Conservation (phyloP, 2,113 vertebrate genomes). For the Cricetomys ansorgei region DNA sequence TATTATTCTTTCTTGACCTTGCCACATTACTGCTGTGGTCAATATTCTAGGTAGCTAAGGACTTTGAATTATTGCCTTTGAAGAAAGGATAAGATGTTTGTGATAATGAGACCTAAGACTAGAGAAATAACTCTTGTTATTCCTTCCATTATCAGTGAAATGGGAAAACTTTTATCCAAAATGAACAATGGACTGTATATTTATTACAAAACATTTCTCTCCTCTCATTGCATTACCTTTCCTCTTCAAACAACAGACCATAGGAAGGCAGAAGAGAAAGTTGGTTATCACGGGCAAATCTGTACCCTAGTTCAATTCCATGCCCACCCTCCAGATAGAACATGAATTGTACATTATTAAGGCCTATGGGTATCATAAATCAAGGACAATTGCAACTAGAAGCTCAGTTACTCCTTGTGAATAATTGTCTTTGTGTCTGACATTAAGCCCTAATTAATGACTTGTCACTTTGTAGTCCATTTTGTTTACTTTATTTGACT, state of each 20-base stretch:
- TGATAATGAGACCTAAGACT: not conserved
- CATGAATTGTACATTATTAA: conserved; percentile 8
- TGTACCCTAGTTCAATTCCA: conserved; percentile 24
- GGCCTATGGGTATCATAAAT: conserved; percentile 57
- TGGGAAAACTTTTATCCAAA: conserved; percentile 72
- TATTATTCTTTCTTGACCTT: not conserved
- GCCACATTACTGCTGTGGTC: not conserved
- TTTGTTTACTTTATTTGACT: conserved; percentile 59
- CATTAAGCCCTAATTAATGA: conserved; percentile 60
- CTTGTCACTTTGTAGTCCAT: conserved; percentile 1
- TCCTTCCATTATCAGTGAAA: conserved; percentile 58
- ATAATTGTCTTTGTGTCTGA: conserved; percentile 23
- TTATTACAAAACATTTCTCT: conserved; percentile 60
- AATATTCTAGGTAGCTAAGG: not conserved
- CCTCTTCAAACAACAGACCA: conserved; percentile 65
- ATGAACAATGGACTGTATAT: conserved; percentile 64
- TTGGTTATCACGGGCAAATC: conserved; percentile 29
- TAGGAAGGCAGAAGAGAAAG: not conserved
- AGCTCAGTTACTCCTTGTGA: conserved; percentile 29
- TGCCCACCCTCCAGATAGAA: conserved; percentile 26
- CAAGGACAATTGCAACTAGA: conserved; percentile 66
- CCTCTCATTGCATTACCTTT: conserved; percentile 67
- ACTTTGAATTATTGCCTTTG: conserved; percentile 4
- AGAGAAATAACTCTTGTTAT: conserved; percentile 19
- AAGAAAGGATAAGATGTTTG: not conserved